These are phyloP conservation scores for Ennomos erosarius DNA, from an alignment of 2,888 invertebrate genomes.

Conservation along the genomic window DNA sequence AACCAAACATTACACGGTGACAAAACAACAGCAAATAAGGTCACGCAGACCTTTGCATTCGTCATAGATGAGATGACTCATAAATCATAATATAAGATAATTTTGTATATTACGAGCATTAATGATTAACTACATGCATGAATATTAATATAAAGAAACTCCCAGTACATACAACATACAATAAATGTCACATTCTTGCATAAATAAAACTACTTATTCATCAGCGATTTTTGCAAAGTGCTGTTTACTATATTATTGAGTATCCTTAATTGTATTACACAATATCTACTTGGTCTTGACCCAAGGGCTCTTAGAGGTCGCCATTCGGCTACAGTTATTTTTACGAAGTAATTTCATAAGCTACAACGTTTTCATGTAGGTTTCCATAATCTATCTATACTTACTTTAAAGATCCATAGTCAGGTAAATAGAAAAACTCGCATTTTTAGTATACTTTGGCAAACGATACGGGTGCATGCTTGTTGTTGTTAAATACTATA, in stretches of 20 bases:
- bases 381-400: neutral
- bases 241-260: neutral
- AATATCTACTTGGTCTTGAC: constrained; percentile 33
- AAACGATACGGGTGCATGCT: constrained; percentile 11
- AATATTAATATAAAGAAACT: neutral
- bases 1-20: too few relatives aligned
- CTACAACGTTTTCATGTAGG: too few relatives aligned
- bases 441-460: constrained; percentile 1
- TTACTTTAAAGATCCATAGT: neutral
- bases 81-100: too few relatives aligned
- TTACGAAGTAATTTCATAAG: neutral
- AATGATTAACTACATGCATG: constrained; percentile 1
- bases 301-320: constrained; percentile 39
- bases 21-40: constrained; percentile 19
- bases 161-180: neutral
- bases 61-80: constrained; percentile 36
- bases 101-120: neutral
- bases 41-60: constrained; percentile 26
- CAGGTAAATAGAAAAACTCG: neutral
- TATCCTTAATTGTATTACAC: constrained; percentile 2
- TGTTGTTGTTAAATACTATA: constrained; percentile 7
- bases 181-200: constrained; percentile 1
- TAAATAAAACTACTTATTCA: constrained; percentile 1
- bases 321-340: neutral
- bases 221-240: neutral